phyloP scores from a whole-genome alignment of 2,797 vertebrate species.

The Coendou prehensilis region DNA sequence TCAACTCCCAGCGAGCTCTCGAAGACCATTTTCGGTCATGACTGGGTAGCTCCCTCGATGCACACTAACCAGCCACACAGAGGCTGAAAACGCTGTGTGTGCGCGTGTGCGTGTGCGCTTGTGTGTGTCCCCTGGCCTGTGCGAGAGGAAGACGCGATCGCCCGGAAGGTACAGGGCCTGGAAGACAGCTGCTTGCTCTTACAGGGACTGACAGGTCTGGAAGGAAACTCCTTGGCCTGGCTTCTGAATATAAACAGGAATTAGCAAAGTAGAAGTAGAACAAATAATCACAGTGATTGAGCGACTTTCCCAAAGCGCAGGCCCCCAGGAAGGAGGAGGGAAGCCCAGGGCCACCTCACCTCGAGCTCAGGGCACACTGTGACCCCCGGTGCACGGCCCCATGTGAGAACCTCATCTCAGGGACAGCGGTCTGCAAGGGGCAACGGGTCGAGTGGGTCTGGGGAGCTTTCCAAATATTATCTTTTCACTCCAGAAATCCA shows the following conservation, averaged over 20 bases:
- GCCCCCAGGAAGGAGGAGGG: not conserved
- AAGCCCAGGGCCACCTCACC: not conserved
- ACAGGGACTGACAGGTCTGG: conserved; percentile 47
- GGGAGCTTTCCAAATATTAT: not conserved
- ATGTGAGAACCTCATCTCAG: not conserved
- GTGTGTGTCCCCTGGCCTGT: not conserved
- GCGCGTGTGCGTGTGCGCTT: no score
- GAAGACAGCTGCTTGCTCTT: conserved; percentile 78
- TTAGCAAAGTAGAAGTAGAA: conserved; percentile 68
- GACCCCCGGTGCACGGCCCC: not conserved
- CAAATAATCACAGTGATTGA: conserved; percentile 66
- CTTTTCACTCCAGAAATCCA: conserved; percentile 6
- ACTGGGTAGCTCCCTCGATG: conserved; percentile 23
- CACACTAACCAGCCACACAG: not conserved
- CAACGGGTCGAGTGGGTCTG: not conserved
- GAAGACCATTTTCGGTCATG: conserved; percentile 66
- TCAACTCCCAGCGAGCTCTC: conserved; percentile 13
- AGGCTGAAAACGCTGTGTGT: not conserved
- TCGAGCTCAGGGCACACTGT: no score
- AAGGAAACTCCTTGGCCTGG: conserved; percentile 49
- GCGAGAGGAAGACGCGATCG: conserved; percentile 64
- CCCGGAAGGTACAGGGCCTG: conserved; percentile 10
- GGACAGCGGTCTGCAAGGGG: not conserved
- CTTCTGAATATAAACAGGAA: conserved; percentile 83
- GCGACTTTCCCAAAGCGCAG: conserved; percentile 36